Evolutionary conservation across 2,888 invertebrate species (phyloP), one percentile per base, ranked within the genome.

Genomic region (Ornithoptera alexandrae): DNA sequence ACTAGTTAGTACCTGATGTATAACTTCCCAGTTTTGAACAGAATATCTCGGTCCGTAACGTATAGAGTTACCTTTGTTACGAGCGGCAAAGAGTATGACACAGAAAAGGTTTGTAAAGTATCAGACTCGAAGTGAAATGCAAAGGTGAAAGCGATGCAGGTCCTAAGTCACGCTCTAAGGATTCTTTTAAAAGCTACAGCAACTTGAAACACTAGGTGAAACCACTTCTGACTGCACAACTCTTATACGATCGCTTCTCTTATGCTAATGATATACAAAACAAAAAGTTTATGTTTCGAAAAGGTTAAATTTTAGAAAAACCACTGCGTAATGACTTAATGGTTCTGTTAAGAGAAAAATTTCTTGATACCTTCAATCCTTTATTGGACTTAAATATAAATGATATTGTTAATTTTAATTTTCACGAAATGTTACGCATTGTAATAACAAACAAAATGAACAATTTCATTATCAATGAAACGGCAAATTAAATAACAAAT

Each of bases 81-180:
- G 46, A 61, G 46, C 61, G 56, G 62, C 42, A 74, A 75, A 73
- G 46, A 68, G 67, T 71, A 74, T 75, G 75, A 68, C 65, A 68
- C 65, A 62, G 53, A 63, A 67, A 63, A 67, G 46, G 70, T 70
- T 67, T 69, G 71, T 62, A 67, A 71, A 72, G 71, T 74, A 69
- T 66, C 70, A 65, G 62, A 53, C 69, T 39, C 67, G 63, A 72
- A 65, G 65, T 68, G 72, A 71, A 62, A 67, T 71, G 71, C 69
- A 71, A 70, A 66, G 74, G 70, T 67, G 70, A 75, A 76, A 79
- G 77, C 77, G 70, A 62, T 71, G 70, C 73, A 71, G 74, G 72
- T 75, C 75, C 74, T 74, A 76, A 78, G 80, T 81, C 77, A 77
- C 78, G 78, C 74, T 79, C 74, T 72, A 71, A 74, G 76, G 79